phyloP scores from a whole-genome alignment of 2,888 invertebrate species.

The Cheilosia scutellata region DNA sequence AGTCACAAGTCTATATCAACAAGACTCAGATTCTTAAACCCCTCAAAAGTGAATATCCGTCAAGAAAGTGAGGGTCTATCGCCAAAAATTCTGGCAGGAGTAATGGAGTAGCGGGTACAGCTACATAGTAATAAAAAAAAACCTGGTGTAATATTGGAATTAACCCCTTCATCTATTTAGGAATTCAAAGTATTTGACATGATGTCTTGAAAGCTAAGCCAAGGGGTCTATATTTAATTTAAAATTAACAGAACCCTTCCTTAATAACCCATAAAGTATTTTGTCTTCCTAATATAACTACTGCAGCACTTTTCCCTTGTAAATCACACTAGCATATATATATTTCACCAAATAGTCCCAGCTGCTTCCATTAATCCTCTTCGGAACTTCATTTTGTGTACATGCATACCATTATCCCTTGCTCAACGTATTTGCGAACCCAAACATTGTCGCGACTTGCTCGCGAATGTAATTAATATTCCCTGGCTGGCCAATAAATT shows the following conservation, averaged over 20 bases:
- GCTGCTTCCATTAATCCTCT: slow-evolving; percentile 8
- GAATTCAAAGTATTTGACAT: too few relatives aligned
- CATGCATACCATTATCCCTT: slow-evolving; percentile 18
- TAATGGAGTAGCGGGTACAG: too few relatives aligned
- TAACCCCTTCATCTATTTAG: too few relatives aligned
- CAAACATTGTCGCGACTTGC: slow-evolving; percentile 20
- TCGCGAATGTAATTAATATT: slow-evolving; percentile 78
- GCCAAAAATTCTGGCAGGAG: too few relatives aligned
- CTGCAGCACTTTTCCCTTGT: background rate
- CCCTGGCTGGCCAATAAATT: slow-evolving; percentile 79
- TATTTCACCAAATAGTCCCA: slow-evolving; percentile 6
- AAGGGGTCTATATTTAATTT: too few relatives aligned
- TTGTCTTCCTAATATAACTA: background rate
- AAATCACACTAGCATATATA: background rate
- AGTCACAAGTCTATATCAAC: too few relatives aligned
- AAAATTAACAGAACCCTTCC: background rate
- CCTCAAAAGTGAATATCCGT: too few relatives aligned
- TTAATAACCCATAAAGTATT: background rate
- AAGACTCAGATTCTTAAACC: too few relatives aligned
- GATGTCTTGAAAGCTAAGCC: too few relatives aligned
- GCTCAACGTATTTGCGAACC: background rate
- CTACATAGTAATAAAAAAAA: too few relatives aligned
- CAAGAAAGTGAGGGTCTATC: too few relatives aligned
- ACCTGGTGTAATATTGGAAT: too few relatives aligned
- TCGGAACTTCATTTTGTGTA: slow-evolving; percentile 2